These are phyloP conservation scores for Acanthurus lineatus DNA, from an alignment of 2,797 vertebrate genomes.

Conservation along the genomic window DNA sequence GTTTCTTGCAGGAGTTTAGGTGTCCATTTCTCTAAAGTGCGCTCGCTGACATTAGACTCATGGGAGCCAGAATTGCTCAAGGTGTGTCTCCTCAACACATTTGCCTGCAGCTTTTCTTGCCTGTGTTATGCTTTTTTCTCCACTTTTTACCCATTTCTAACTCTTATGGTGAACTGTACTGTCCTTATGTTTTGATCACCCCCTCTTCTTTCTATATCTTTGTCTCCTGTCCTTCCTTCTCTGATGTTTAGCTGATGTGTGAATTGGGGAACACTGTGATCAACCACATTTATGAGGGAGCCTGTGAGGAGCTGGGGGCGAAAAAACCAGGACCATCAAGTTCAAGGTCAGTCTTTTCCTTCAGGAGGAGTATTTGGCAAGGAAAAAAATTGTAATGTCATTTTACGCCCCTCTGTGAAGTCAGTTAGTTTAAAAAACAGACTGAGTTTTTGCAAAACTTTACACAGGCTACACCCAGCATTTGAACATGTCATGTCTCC, in stretches of 20 bases:
- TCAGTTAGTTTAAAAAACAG: background rate
- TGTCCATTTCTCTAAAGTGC: constrained; percentile 97
- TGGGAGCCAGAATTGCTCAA: constrained; percentile 98
- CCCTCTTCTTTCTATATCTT: background rate
- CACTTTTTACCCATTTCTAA: constrained; percentile 17
- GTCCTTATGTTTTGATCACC: background rate
- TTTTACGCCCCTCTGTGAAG: background rate
- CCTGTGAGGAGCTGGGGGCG: constrained; percentile 88
- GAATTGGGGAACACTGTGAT: constrained; percentile 95
- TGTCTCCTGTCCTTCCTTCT: background rate
- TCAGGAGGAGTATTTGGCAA: background rate
- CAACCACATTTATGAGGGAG: constrained; percentile 96
- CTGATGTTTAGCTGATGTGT: constrained; percentile 93
- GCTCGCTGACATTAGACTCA: constrained; percentile 96
- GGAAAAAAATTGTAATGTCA: background rate
- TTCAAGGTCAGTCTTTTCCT: constrained; percentile 86
- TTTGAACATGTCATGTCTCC: background rate
- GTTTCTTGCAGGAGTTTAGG: constrained; percentile 92
- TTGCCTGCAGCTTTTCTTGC: constrained; percentile 5
- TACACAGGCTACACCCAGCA: background rate
- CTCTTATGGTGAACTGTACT: background rate
- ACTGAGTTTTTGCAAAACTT: background rate
- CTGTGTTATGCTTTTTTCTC: background rate
- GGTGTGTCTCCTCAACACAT: constrained; percentile 75
- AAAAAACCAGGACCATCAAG: constrained; percentile 93